Conservation (phyloP, 2,888 invertebrate species). For the Tanypteryx hageni region DNA sequence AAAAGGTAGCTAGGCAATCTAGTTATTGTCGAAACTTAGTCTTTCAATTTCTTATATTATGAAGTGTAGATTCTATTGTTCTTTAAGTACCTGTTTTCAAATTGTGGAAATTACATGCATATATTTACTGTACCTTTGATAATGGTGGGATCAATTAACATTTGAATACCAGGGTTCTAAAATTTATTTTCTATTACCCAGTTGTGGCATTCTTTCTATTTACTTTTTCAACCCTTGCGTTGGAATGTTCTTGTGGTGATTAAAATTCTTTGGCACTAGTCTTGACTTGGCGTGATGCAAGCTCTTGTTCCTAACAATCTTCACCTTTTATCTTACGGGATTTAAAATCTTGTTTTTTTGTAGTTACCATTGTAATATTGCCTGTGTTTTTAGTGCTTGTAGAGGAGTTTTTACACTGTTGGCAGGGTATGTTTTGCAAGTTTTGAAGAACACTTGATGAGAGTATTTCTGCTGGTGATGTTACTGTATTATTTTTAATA, state of each 20-base stretch:
- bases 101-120: neutral
- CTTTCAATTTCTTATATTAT: conserved; percentile 4
- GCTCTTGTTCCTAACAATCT: conserved; percentile 57
- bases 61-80: neutral
- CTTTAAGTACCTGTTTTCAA: neutral
- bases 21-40: neutral
- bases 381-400: conserved; percentile 55
- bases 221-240: conserved; percentile 32
- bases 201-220: neutral
- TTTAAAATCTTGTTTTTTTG: conserved; percentile 34
- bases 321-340: conserved; percentile 46
- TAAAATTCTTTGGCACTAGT: conserved; percentile 57
- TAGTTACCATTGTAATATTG: conserved; percentile 62
- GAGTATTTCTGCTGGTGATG: conserved; percentile 52
- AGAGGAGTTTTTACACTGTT: conserved; percentile 46
- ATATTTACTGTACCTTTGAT: neutral
- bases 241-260: conserved; percentile 59
- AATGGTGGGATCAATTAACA: neutral
- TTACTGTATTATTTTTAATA: conserved; percentile 60
- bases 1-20: conserved; percentile 12
- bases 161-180: neutral
- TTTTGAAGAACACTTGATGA: conserved; percentile 25
- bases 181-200: conserved; percentile 10
- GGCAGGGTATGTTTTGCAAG: conserved; percentile 44
- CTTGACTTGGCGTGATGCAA: conserved; percentile 55